A percentile compares a stretch with the other conserved stretches of the same genome.
These are phyloP conservation scores for Strigops habroptila DNA, from an alignment of 2,113 vertebrate genomes.

Conservation along the genomic window DNA sequence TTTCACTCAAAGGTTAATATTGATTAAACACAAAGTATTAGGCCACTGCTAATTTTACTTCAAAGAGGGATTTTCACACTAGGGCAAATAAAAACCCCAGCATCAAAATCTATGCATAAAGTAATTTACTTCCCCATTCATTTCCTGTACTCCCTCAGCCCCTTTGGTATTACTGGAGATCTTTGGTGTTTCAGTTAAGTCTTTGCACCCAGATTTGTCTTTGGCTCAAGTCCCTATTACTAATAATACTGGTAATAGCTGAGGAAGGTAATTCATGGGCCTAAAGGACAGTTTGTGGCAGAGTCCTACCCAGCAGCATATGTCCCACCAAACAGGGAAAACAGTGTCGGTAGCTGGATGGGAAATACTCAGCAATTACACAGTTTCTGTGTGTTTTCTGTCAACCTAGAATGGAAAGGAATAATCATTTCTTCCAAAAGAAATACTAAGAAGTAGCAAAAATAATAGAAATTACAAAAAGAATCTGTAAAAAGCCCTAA, in stretches of 20 bases:
- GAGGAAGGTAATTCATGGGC: neutral
- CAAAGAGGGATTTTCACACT: neutral
- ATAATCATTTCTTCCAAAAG: neutral
- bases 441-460: neutral
- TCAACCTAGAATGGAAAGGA: neutral
- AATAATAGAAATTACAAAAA: neutral
- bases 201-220: neutral
- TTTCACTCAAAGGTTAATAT: neutral
- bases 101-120: neutral
- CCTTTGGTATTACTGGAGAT: neutral
- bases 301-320: neutral
- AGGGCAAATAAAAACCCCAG: neutral
- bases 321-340: neutral
- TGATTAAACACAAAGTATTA: neutral
- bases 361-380: neutral
- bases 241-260: neutral
- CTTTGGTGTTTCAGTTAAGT: neutral
- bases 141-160: neutral
- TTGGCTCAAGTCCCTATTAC: neutral
- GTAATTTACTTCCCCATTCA: neutral
- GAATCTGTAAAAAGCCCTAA: neutral
- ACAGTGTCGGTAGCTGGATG: neutral
- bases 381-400: neutral
- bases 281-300: neutral
- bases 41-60: slow-evolving; percentile 8